Conservation (phyloP, 2,888 invertebrate genomes). For the Camponotus fellah region DNA sequence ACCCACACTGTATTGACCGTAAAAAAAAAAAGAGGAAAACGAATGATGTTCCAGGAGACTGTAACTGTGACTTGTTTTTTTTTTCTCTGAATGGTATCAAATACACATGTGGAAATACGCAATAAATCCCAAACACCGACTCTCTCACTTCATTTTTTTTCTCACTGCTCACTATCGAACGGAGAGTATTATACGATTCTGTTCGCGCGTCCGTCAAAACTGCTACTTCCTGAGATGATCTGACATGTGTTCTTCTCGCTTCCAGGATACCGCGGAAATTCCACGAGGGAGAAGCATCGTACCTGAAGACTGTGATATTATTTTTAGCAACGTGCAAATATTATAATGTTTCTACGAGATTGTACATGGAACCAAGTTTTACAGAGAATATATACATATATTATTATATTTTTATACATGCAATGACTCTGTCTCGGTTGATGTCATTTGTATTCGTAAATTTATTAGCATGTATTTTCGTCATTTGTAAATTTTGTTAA, state of each 20-base stretch:
- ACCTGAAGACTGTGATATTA: constrained; percentile 84
- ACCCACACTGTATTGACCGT: constrained; percentile 80
- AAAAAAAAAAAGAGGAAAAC: constrained; percentile 53
- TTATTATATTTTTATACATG: constrained; percentile 65
- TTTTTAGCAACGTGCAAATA: constrained; percentile 65
- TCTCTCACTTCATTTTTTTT: constrained; percentile 74
- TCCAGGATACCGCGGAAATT: constrained; percentile 78
- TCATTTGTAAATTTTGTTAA: constrained; percentile 30
- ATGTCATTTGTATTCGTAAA: constrained; percentile 43
- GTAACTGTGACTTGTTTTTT: constrained; percentile 81
- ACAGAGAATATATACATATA: constrained; percentile 23
- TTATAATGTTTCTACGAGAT: constrained; percentile 58
- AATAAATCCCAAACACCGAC: constrained; percentile 76
- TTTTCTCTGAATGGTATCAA: constrained; percentile 76
- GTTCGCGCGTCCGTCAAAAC: neutral
- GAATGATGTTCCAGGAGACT: constrained; percentile 79
- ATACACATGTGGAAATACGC: constrained; percentile 81
- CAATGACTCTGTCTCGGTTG: constrained; percentile 23
- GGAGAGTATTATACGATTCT: constrained; percentile 45
- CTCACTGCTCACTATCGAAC: constrained; percentile 56
- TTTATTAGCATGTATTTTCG: constrained; percentile 42
- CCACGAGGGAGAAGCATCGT: constrained; percentile 75
- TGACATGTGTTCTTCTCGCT: constrained; percentile 75
- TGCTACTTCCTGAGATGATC: constrained; percentile 5
- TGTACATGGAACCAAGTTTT: constrained; percentile 49